These are phyloP conservation scores for Oryctes rhinoceros DNA, from an alignment of 1,140 invertebrate genomes.

Conservation along the genomic window DNA sequence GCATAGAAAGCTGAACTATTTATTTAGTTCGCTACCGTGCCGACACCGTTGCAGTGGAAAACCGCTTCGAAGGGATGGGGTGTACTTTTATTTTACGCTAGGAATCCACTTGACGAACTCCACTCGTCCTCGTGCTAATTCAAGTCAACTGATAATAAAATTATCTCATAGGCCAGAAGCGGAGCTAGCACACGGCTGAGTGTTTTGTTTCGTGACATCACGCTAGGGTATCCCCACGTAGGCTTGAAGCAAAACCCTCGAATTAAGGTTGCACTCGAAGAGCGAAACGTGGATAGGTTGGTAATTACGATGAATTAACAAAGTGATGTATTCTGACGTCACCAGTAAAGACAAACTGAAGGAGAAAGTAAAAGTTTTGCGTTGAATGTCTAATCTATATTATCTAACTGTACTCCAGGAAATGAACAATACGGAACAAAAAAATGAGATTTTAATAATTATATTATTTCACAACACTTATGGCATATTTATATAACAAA, in stretches of 20 bases:
- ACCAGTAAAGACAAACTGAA: neutral
- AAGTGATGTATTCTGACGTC: neutral
- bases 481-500: no score
- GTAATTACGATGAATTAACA: constrained; percentile 7
- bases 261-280: constrained; percentile 32
- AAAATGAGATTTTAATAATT: no score
- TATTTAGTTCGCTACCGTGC: neutral
- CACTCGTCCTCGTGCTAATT: neutral
- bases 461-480: no score
- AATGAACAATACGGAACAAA: no score
- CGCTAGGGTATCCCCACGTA: neutral
- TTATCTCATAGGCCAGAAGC: neutral
- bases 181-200: neutral
- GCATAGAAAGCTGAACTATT: neutral
- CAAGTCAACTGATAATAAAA: constrained; percentile 36
- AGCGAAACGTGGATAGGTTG: constrained; percentile 6
- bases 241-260: neutral
- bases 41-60: neutral
- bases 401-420: neutral
- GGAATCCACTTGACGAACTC: constrained; percentile 2
- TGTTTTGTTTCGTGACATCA: constrained; percentile 7
- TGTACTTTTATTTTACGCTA: constrained; percentile 7
- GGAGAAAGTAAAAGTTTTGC: neutral
- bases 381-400: neutral
- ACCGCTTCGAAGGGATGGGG: neutral